These are phyloP conservation scores for Catocala sponsa DNA, from an alignment of 2,888 invertebrate genomes.

Conservation along the genomic window DNA sequence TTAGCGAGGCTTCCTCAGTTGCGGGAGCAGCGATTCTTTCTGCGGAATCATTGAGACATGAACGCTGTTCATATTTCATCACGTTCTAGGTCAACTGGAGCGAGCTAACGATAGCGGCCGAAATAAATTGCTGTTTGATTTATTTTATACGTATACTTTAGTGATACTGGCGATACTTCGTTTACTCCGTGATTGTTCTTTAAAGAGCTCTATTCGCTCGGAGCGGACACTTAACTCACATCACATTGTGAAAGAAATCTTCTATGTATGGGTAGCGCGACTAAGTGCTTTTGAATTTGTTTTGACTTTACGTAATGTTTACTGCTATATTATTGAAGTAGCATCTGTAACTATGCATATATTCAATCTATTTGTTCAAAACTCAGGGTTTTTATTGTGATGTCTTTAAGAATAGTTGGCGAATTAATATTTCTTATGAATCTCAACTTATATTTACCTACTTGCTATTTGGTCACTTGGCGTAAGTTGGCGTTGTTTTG, in stretches of 20 bases:
- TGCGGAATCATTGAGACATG: conserved; percentile 45
- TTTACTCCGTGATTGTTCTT: conserved; percentile 18
- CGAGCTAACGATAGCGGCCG: conserved; percentile 50
- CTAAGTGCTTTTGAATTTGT: conserved; percentile 3
- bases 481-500: too few relatives aligned
- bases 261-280: neutral
- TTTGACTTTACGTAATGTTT: neutral
- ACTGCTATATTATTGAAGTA: neutral
- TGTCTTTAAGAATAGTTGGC: too few relatives aligned
- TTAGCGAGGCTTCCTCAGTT: conserved; percentile 27
- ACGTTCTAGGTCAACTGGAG: conserved; percentile 51
- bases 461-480: too few relatives aligned
- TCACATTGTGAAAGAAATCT: neutral
- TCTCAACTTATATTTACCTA: too few relatives aligned
- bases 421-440: too few relatives aligned
- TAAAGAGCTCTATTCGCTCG: conserved; percentile 8
- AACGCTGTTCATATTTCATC: conserved; percentile 56
- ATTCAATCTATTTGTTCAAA: too few relatives aligned
- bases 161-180: conserved; percentile 19
- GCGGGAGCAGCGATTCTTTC: conserved; percentile 32
- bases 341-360: too few relatives aligned
- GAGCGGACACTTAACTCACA: conserved; percentile 4
- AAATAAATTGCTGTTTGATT: conserved; percentile 58
- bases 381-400: too few relatives aligned
- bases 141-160: conserved; percentile 43